These are phyloP conservation scores for Callimorpha dominula DNA, from an alignment of 2,888 invertebrate species.

Conservation along the genomic window DNA sequence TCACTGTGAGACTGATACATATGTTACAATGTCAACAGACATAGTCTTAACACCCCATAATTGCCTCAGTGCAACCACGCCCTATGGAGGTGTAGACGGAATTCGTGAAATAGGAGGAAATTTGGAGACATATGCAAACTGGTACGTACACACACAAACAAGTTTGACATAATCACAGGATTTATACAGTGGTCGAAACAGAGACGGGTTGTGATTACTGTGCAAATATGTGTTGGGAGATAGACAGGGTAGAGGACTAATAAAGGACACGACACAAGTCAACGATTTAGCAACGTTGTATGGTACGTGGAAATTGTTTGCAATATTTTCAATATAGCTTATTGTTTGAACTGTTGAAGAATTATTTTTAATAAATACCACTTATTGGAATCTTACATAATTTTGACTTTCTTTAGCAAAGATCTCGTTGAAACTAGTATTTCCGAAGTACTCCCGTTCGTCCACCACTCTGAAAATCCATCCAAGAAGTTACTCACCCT, in stretches of 20 bases:
- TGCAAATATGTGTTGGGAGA: constrained; percentile 11
- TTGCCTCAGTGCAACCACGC: not conserved
- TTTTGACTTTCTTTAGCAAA: not conserved
- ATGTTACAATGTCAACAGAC: not conserved
- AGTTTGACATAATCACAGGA: constrained; percentile 30
- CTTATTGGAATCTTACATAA: not conserved
- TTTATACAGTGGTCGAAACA: constrained; percentile 19
- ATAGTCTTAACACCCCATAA: not conserved
- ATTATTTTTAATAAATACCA: too few relatives aligned
- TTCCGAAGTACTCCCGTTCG: too few relatives aligned
- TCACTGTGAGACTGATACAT: too few relatives aligned
- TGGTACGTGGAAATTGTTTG: not conserved
- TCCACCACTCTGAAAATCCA: too few relatives aligned
- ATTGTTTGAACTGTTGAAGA: not conserved
- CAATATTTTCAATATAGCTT: not conserved
- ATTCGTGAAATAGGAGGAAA: constrained; percentile 23
- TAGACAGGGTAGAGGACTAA: constrained; percentile 3
- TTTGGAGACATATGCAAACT: constrained; percentile 40
- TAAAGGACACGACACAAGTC: not conserved
- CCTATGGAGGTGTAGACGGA: not conserved
- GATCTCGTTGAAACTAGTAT: too few relatives aligned
- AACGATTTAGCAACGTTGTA: not conserved
- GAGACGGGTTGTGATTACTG: constrained; percentile 1
- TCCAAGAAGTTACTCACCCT: too few relatives aligned
- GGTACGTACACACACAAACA: constrained; percentile 13